Evolutionary conservation across 2,888 invertebrate species (phyloP).

Genomic region (Drosophila cognata): DNA sequence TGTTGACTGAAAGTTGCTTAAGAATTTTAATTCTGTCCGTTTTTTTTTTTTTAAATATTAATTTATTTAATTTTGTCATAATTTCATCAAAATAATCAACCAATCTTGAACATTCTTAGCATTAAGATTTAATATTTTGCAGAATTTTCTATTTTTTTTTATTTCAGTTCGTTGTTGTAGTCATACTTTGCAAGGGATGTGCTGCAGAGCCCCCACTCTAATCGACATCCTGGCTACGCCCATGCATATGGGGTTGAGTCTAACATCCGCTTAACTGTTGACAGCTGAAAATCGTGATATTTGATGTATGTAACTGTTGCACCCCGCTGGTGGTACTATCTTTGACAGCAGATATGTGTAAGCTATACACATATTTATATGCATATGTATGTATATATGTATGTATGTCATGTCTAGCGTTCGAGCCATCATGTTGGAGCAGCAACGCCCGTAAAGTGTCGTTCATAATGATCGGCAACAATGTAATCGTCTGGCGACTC

Average conservation of each 20-base stretch:
- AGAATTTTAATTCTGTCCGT: background rate
- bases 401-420: slow-evolving; percentile 3
- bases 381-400: background rate
- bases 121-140: background rate
- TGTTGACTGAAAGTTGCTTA: background rate
- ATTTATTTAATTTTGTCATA: background rate
- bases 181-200: background rate
- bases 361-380: background rate
- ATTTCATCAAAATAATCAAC: background rate
- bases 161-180: no score
- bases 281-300: slow-evolving; percentile 80
- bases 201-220: background rate
- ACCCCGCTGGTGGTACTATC: slow-evolving; percentile 39
- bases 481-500: slow-evolving; percentile 67
- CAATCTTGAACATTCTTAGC: background rate
- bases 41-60: background rate
- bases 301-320: slow-evolving; percentile 53
- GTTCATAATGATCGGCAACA: slow-evolving; percentile 69
- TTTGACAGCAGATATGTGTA: slow-evolving; percentile 22
- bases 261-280: slow-evolving; percentile 67
- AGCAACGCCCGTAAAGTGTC: slow-evolving; percentile 68
- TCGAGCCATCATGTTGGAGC: slow-evolving; percentile 53
- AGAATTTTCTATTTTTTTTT: accelerated
- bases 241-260: background rate
- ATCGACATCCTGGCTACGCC: background rate